Evolutionary conservation across 2,113 vertebrate species (phyloP).

Genomic region (Geococcyx californianus): DNA sequence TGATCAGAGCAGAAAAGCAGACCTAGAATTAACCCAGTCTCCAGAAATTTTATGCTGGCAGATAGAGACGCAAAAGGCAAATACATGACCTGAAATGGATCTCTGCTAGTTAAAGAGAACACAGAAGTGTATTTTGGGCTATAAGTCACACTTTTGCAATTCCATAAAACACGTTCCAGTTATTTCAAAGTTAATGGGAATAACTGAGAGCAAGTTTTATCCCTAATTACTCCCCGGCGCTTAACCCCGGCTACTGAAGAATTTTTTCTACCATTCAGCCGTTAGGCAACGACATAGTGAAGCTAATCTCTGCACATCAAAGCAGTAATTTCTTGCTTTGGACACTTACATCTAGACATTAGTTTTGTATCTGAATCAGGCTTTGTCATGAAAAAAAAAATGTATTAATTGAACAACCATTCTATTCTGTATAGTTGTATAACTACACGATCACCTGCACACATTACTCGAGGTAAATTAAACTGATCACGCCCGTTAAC

Average conservation of each 20-base stretch:
- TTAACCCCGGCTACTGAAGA: background rate
- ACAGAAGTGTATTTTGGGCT: background rate
- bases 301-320: background rate
- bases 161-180: background rate
- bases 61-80: background rate
- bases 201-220: background rate
- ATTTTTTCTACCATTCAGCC: background rate
- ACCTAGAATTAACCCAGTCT: background rate
- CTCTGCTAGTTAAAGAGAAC: background rate
- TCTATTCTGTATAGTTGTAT: background rate
- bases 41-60: background rate
- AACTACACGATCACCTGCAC: background rate
- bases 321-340: background rate
- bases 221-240: background rate
- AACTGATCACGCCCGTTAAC: background rate
- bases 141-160: background rate
- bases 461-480: background rate
- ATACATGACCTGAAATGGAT: background rate
- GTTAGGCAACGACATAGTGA: rapidly evolving
- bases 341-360: background rate
- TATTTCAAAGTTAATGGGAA: background rate
- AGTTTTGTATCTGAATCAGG: background rate
- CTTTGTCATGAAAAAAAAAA: background rate
- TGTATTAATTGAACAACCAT: background rate
- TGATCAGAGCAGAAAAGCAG: background rate